Base-by-base conservation (phyloP, 2,888 invertebrate species). In the Noctua janthina region DNA sequence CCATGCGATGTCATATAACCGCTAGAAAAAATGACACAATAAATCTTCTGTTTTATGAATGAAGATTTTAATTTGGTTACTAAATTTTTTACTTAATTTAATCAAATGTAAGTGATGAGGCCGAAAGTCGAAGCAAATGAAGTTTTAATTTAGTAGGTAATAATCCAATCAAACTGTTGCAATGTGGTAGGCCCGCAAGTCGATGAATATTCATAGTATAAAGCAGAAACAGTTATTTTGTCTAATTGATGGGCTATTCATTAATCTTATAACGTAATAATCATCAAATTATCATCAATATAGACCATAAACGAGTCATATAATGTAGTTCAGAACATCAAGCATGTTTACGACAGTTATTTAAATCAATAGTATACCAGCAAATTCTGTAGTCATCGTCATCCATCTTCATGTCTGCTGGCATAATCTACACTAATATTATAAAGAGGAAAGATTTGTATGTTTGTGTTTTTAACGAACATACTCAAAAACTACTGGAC, bases 251-350 rank as follows among this genome's bases (percentile, higher is more conserved):
- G 68, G 8, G 46, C 4, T 68, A 68, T 68, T n/a, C n/a, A 68
- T 46, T 29, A 68, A 46, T 10, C 17, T 17, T 46, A n/a, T 46
- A 46, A 68, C n/a, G 68, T 68, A 68, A 68, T 68, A 20, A 68
- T 68, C 15, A 46, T 68, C 67, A 68, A 68, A 68, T 46, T 2
- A 46, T 68, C 68, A 68, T 68, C 68, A 68, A n/a, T 46, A 68
- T 46, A n/a, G n/a, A 68, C 46, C 68, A 68, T 68, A 46, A 68
- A 68, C 46, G n/a, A 39, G 39, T 29, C 8, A 15, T 46, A 29
- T 46, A 29, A 46, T 46, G n/a, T 46, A 68, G 46, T 68, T 68
- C n/a, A n/a, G 17, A n/a, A 46, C 15, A 46, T 46, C 46, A 46
- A 68, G 15, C 15, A n/a, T 46, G n/a, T 68, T 68, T 68, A 68